Base-by-base conservation (phyloP, 2,797 vertebrate species). In the Harpagifer antarcticus region DNA sequence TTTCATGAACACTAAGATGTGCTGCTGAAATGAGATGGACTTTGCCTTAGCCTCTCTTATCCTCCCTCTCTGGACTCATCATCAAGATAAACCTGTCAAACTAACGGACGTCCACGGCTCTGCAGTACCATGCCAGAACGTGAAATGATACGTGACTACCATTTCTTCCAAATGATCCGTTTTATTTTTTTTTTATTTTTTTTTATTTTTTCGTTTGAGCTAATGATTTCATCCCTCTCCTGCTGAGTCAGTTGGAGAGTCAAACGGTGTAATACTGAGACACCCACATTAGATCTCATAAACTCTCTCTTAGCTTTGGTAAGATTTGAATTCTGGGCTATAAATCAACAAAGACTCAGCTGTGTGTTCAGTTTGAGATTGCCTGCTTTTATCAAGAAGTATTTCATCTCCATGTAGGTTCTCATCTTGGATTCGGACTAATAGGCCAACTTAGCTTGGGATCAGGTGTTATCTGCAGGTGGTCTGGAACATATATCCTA, bases 11-110 rank as follows among this genome's bases (percentile, higher is more conserved):
- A 77, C 47, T 53, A 48, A 77, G 70, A 85, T 56, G 47, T 66
- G 75, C 52, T 50, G 17, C 59, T 76, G 16, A 76, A 85, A 68
- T 3, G 13, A 78, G 84, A 68, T 45, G 42, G 66, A 69, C 81
- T 86, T 88, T 77, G 83, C 86, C 74, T 63, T 50, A 75, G 55
- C 83, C 55, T 72, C 40, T 79, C 81, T 80, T 63, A 78, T 84
- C 79, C 44, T 20, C 50, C 70, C 20, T 56, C 68, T 71, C 53
- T 67, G 56, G 72, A 78, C 31, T 63, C 54, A 54, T 72, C 55
- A 9, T 74, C 75, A 74, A 67, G 31, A 45, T 40, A 82, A 81
- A 67, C 74, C 82, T 77, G 80, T 78, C 78, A 85, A 83, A 43
- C 43, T 48, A 68, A 79, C 72, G 75, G 69, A 69, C 52, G 65